Evolutionary conservation across 1,140 invertebrate species (phyloP).

Genomic region (Drosophila parvula): DNA sequence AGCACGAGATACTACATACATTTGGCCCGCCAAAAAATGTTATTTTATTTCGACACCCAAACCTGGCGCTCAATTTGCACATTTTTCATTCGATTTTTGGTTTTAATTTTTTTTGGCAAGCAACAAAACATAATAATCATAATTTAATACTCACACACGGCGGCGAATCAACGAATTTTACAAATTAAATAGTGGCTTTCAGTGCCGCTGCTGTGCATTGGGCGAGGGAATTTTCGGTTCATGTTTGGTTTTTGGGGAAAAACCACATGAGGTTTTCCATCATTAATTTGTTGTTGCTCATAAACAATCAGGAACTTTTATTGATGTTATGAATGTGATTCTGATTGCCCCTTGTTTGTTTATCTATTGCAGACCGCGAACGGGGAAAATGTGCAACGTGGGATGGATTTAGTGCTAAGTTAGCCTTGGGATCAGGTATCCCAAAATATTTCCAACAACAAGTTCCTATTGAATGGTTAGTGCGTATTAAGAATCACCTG

Average conservation of each 20-base stretch:
- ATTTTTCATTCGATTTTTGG: neutral
- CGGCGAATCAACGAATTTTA: neutral
- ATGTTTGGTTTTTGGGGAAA: slow-evolving; percentile 21
- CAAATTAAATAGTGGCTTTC: neutral
- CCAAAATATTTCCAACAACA: slow-evolving; percentile 5
- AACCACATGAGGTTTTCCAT: slow-evolving; percentile 25
- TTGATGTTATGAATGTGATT: slow-evolving; percentile 44
- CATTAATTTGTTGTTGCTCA: slow-evolving; percentile 21
- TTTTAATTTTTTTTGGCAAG: neutral
- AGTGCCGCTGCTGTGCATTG: neutral
- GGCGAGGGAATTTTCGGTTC: neutral
- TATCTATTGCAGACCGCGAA: slow-evolving; percentile 18
- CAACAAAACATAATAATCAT: neutral
- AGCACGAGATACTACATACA: slow-evolving; percentile 1
- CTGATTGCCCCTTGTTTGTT: slow-evolving; percentile 17
- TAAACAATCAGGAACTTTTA: slow-evolving; percentile 39
- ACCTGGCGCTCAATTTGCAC: slow-evolving; percentile 3
- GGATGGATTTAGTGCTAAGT: slow-evolving; percentile 26
- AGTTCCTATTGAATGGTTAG: neutral
- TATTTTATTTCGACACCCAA: slow-evolving; percentile 8
- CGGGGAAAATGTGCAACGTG: slow-evolving; percentile 25
- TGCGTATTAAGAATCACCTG: neutral
- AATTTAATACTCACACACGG: neutral
- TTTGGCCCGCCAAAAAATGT: neutral
- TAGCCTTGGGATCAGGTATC: slow-evolving; percentile 24